Evolutionary conservation across 2,888 invertebrate genomes (phyloP), one percentile per base, ranked within the genome.

Genomic region (Agonopterix subpropinquella): DNA sequence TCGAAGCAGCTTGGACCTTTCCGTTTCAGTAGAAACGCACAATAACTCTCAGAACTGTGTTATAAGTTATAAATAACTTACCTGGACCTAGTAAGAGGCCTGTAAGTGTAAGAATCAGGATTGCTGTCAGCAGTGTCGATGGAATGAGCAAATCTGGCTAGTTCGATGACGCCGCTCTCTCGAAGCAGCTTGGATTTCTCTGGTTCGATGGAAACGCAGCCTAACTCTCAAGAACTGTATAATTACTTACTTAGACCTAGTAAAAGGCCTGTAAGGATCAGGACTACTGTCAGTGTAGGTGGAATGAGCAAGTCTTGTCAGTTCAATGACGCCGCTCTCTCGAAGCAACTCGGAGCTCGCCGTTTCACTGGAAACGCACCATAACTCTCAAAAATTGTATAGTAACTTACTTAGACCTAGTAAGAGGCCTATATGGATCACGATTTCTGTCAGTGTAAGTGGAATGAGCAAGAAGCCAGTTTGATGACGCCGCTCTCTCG

Each of bases 151-250:
- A 65, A 44, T 0, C 59, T 56, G 0, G 70, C 64, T 11, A 70
- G 43, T 36, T 68, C 65, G 15, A 74, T 55, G 0, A 74, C 67
- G 0, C 66, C 62, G 1, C 58, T 57, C 58, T 57, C 11, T 54
- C 47, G 42, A 9, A 35, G 56, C 18, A 47, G 42, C 4, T 15
- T 7, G 4, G 18, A n/a, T 3, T 8, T 9, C 37, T 37, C 37
- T 4, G 18, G 0, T 18, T 18, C 5, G 7, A 7, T 5, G 28
- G 7, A 28, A 28, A 18, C 18, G 18, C 4, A 18, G 2, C 1
- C 3, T 4, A 18, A 18, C 18, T 18, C 18, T 18, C 18, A 18
- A 18, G 18, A 18, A 39, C 9, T 41, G 18, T 18, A 18, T 3
- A 5, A 28, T 28, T 7, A 18, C 7, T 13, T 8, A 43, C 43